Percentiles rank a stretch among this genome's conserved stretches.
phyloP scores from a whole-genome alignment of 2,888 invertebrate genomes.

The Chymomyza caudatula region DNA sequence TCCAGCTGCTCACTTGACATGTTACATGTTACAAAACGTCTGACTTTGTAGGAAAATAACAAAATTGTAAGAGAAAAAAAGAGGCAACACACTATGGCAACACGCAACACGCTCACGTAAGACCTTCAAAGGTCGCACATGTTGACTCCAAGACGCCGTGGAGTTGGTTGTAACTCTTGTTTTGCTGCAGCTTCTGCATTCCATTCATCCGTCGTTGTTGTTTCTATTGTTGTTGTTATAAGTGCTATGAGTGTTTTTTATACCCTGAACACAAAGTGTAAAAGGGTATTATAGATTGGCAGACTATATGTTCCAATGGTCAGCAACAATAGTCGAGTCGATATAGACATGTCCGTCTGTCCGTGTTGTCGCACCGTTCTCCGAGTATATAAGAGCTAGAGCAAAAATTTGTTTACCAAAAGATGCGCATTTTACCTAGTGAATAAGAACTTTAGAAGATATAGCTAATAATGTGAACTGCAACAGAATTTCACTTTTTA shows the following conservation, averaged over 20 bases:
- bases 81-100: constrained; percentile 41
- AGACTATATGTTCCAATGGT: too few relatives aligned
- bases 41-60: neutral
- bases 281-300: too few relatives aligned
- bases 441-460: too few relatives aligned
- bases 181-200: constrained; percentile 42
- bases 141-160: constrained; percentile 21
- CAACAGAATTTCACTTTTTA: too few relatives aligned
- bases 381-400: too few relatives aligned
- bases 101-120: constrained; percentile 60
- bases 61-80: neutral
- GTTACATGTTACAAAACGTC: constrained; percentile 9
- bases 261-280: too few relatives aligned
- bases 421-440: too few relatives aligned
- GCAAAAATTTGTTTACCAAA: too few relatives aligned
- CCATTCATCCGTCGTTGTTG: constrained; percentile 25
- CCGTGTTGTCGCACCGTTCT: too few relatives aligned
- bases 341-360: too few relatives aligned
- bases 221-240: constrained; percentile 21
- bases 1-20: neutral
- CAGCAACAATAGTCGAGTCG: too few relatives aligned
- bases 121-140: constrained; percentile 65
- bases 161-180: neutral
- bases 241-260: neutral
- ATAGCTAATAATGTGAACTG: too few relatives aligned